These are phyloP conservation scores for Clarias platycephalus DNA, from an alignment of 2,797 vertebrate genomes.

Conservation along the genomic window DNA sequence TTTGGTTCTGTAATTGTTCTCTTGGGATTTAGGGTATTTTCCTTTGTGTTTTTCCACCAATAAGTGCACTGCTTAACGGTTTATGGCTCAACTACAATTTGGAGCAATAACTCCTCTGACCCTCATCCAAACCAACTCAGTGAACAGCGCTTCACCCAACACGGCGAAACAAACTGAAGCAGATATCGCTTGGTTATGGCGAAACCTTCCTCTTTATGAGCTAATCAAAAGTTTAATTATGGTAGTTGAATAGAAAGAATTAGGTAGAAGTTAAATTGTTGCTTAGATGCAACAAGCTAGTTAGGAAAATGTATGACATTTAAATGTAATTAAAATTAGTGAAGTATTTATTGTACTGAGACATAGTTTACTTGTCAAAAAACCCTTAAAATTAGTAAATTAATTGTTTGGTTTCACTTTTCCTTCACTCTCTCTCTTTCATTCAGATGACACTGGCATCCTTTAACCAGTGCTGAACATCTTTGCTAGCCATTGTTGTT, in stretches of 20 bases:
- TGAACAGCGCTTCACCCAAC: neutral
- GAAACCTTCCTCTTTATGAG: neutral
- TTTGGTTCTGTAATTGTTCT: neutral
- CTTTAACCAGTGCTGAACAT: neutral
- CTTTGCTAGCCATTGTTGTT: neutral
- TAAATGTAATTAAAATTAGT: neutral
- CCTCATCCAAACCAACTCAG: neutral
- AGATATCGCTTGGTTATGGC: neutral
- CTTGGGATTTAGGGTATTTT: neutral
- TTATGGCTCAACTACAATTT: neutral
- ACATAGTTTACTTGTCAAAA: neutral
- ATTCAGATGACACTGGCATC: neutral
- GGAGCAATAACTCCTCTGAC: neutral
- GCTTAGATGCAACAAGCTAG: neutral
- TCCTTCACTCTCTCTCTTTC: neutral
- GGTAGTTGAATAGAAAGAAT: neutral
- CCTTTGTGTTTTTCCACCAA: neutral
- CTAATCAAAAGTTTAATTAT: neutral
- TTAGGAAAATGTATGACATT: neutral
- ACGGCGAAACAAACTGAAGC: neutral
- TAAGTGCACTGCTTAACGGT: neutral
- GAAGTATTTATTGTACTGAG: no score
- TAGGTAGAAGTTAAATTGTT: neutral
- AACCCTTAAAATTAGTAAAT: neutral
- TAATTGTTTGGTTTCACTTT: neutral